These are phyloP conservation scores for Dermatophagoides farinae DNA, from an alignment of 1,140 invertebrate species.

Conservation along the genomic window DNA sequence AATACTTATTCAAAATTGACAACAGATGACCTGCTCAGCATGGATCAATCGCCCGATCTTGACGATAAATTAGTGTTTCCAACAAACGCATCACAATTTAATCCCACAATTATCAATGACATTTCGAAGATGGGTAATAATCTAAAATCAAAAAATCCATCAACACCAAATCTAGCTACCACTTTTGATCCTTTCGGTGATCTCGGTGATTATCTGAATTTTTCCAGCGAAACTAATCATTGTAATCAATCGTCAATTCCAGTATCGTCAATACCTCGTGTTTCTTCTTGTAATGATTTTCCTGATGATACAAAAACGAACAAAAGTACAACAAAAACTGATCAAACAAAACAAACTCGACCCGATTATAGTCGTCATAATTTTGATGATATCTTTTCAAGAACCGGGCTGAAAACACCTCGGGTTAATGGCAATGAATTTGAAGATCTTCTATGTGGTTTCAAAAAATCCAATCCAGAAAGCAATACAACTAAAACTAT, in stretches of 20 bases:
- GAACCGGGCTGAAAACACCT: conserved; percentile 4
- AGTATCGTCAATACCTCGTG: not conserved
- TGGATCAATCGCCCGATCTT: not conserved
- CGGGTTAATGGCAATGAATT: conserved; percentile 47
- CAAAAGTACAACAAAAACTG: not conserved
- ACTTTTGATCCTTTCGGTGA: conserved; percentile 34
- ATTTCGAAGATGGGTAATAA: too few species aligned
- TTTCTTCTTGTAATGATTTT: not conserved
- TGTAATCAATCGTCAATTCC: conserved; percentile 5
- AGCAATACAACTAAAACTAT: conserved; percentile 56
- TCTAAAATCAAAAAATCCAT: conserved; percentile 27
- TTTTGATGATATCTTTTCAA: conserved; percentile 32
- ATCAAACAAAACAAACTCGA: conserved; percentile 20
- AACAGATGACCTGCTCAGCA: not conserved
- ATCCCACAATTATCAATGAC: too few species aligned
- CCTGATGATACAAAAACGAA: not conserved
- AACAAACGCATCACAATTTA: too few species aligned
- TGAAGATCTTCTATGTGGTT: conserved; percentile 41
- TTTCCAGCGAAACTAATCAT: conserved; percentile 1
- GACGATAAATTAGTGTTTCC: not conserved
- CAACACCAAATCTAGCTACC: conserved; percentile 34
- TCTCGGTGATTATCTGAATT: conserved; percentile 24
- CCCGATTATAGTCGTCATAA: conserved; percentile 38
- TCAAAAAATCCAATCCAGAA: conserved; percentile 49
- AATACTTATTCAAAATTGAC: not conserved